Percentiles rank a stretch among this genome's conserved stretches.
These are phyloP conservation scores for Drosophila virilis DNA, from an alignment of 1,140 invertebrate species.

Conservation along the genomic window DNA sequence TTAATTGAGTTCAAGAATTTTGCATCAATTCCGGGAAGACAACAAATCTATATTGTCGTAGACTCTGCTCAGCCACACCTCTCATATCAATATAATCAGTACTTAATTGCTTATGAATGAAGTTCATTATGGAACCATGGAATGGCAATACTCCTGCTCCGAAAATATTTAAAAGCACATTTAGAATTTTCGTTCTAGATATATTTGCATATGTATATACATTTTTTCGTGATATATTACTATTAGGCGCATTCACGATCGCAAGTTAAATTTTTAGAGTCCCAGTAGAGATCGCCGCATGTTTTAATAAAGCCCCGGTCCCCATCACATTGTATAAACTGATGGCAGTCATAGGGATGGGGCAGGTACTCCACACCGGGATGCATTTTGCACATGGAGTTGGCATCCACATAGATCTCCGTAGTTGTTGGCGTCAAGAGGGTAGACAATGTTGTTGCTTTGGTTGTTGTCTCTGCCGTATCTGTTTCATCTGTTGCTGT, in stretches of 20 bases:
- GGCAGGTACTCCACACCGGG: slow-evolving; percentile 43
- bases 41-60: slow-evolving; percentile 5
- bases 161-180: not conserved
- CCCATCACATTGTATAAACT: slow-evolving; percentile 55
- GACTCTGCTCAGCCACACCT: slow-evolving; percentile 45
- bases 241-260: slow-evolving; percentile 42
- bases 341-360: slow-evolving; percentile 63
- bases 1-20: slow-evolving; percentile 61
- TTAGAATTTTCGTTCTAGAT: not conserved
- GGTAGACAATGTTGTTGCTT: slow-evolving; percentile 1
- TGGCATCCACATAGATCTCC: slow-evolving; percentile 23
- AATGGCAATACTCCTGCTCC: not conserved
- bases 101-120: slow-evolving; percentile 53
- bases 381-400: slow-evolving; percentile 47
- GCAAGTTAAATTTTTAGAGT: slow-evolving; percentile 41
- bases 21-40: slow-evolving; percentile 60
- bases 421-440: not conserved
- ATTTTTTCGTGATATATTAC: not conserved
- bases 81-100: slow-evolving; percentile 7
- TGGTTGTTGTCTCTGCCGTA: not conserved
- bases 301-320: slow-evolving; percentile 23
- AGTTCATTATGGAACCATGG: slow-evolving; percentile 2
- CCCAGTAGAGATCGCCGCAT: slow-evolving; percentile 51
- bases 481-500: not conserved
- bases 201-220: slow-evolving; percentile 6